Percentiles rank a stretch among this genome's conserved stretches.
phyloP scores from a whole-genome alignment of 1,140 invertebrate species.

The Tenebrio molitor region DNA sequence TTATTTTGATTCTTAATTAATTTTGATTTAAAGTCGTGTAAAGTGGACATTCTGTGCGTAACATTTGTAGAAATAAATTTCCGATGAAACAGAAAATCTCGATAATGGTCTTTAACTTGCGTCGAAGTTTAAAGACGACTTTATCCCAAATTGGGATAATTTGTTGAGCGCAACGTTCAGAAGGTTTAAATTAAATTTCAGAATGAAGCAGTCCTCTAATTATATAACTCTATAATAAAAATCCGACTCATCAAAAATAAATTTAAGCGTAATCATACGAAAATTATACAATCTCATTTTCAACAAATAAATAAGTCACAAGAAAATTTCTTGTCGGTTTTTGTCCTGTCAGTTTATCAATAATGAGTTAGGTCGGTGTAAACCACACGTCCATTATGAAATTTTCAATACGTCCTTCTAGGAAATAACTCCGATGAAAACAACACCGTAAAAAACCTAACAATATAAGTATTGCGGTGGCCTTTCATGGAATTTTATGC shows the following conservation, averaged over 20 bases:
- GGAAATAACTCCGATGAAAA: neutral
- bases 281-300: too few relatives aligned
- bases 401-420: neutral
- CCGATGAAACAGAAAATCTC: neutral
- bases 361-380: too few relatives aligned
- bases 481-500: neutral
- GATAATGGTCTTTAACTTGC: neutral
- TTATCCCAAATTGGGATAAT: neutral
- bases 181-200: slow-evolving; percentile 17
- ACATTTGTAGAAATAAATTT: too few relatives aligned
- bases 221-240: slow-evolving; percentile 24
- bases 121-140: neutral
- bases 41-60: too few relatives aligned
- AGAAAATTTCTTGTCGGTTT: too few relatives aligned
- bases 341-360: too few relatives aligned
- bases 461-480: neutral
- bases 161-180: slow-evolving; percentile 2
- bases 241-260: neutral
- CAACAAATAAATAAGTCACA: too few relatives aligned
- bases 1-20: too few relatives aligned
- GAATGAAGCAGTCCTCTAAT: slow-evolving; percentile 10
- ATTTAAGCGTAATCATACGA: neutral
- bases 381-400: too few relatives aligned
- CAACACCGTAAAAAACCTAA: neutral
- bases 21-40: too few relatives aligned